Evolutionary conservation across 2,797 vertebrate genomes (phyloP).

Genomic region (Ficedula albicollis): DNA sequence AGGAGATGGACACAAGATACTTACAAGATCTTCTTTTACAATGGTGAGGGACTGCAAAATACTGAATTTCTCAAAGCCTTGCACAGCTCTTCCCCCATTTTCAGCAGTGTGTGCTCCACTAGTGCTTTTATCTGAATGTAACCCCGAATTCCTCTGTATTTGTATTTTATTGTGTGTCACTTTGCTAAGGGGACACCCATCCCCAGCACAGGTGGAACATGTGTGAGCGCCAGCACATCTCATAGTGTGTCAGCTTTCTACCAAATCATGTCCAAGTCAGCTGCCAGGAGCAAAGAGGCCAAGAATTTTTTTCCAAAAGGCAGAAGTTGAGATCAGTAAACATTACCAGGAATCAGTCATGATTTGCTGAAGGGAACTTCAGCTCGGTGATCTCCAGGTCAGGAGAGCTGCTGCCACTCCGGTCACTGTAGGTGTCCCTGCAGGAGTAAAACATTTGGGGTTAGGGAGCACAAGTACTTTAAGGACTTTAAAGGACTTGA

Average conservation of each 20-base stretch:
- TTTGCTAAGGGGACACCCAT: not conserved
- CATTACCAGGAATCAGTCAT: slow-evolving; percentile 73
- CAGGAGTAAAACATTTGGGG: not conserved
- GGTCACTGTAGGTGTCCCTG: slow-evolving; percentile 93
- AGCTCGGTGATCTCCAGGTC: slow-evolving; percentile 88
- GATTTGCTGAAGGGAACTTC: slow-evolving; percentile 83
- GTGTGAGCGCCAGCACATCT: not conserved
- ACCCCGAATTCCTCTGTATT: not conserved
- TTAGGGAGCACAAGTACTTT: not conserved
- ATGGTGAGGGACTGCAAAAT: not conserved
- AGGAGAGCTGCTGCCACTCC: slow-evolving; percentile 89
- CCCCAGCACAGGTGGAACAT: not conserved
- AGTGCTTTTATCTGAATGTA: not conserved
- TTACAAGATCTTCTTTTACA: not conserved
- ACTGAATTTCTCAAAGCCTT: not conserved
- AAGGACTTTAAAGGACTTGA: no score
- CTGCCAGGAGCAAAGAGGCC: not conserved
- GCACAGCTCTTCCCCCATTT: not conserved
- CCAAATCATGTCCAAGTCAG: not conserved
- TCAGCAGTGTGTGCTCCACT: not conserved
- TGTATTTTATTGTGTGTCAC: not conserved
- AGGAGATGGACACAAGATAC: not conserved
- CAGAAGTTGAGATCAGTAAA: not conserved
- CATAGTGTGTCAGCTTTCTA: not conserved
- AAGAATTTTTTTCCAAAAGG: not conserved